Evolutionary conservation across 2,888 invertebrate species (phyloP), one percentile per base, ranked within the genome.

Genomic region (Rhamphomyia laevipes): DNA sequence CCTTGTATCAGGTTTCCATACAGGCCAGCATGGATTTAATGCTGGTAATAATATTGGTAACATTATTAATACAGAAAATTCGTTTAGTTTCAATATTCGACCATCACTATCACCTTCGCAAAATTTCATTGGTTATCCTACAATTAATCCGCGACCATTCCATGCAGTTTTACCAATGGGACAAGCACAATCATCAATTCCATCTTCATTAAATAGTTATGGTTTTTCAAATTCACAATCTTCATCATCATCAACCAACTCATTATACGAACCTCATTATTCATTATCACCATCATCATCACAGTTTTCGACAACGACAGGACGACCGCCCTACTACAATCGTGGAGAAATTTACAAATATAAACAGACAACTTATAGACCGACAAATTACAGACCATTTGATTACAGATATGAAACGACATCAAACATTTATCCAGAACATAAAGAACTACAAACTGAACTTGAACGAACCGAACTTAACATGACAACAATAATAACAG

Each of bases 281-380:
- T 52, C 50, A 42, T 53, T 53, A 4, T 46, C 48, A 18, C 52
- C 50, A 38, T 54, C 50, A 9, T 47, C 44, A 2, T 37, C 47
- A 1, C 51, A 51, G 0, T 37, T 52, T 4, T 38, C 51, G 9
- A 30, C 38, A 6, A 47, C 53, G 7, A 51, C 49, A 16, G 53
- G 51, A 31, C 52, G 50, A 30, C 53, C 52, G 27, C 53, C 52
- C 27, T 47, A 52, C 30, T 51, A 55, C 42, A 50, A 49, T n/a
- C 47, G 53, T 17, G 23, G 23, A 6, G 23, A 27, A 27, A 27
- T 27, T 27, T 6, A 2, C 2, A 4, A 7, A 27, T 7, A 27
- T 27, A 27, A 9, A 27, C 23, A 27, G 23, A 27, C 23, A 27
- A 27, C 23, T 27, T 27, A 27, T 27, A 33, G 51, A 44, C 53